Base-by-base conservation (phyloP, 2,888 invertebrate species). In the Epirrhoe tristata region DNA sequence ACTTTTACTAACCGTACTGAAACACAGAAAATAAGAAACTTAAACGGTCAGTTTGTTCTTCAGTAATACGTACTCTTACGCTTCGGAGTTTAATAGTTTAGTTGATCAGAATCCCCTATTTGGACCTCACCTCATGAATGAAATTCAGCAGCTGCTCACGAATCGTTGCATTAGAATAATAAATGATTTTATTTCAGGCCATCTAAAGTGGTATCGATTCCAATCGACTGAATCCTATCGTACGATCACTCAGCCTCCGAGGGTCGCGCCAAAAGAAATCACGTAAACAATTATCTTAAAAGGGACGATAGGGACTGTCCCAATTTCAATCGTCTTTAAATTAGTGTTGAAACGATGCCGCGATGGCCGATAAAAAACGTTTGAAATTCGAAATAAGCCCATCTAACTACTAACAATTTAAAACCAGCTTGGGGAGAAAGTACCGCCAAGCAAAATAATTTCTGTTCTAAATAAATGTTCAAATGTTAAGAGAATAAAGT, bases 261-360 rank as follows among this genome's bases (percentile, higher is more conserved):
- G 73, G 67, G 67, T 71, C 73, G 75, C 68, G 67, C 71, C 74
- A 75, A 80, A 81, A 82, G 79, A 78, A 84, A 84, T 83, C 81
- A 80, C 79, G 76, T 77, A 82, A 84, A 80, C 77, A 81, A 85
- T 84, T 85, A 84, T 81, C 75, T 80, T 82, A 80, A 83, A 81
- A 82, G 81, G 76, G 75, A 77, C 72, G 77, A 75, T 63, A 58
- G 70, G 63, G 74, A 71, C 73, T 72, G 75, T 71, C 67, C 74
- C 75, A 77, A 79, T 81, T 79, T 75, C 76, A 75, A 77, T 75
- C 76, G 75, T 76, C 74, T 78, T 73, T 74, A 74, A 75, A 81
- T 80, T 77, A 77, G 72, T 60, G 62, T 66, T 62, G 53, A 16
- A 51, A 51, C 59, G 59, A 31, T 52, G 43, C 39, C 36, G 10